These are phyloP conservation scores for Cataglyphis rosenhaueri DNA, from an alignment of 2,888 invertebrate genomes.

Conservation along the genomic window DNA sequence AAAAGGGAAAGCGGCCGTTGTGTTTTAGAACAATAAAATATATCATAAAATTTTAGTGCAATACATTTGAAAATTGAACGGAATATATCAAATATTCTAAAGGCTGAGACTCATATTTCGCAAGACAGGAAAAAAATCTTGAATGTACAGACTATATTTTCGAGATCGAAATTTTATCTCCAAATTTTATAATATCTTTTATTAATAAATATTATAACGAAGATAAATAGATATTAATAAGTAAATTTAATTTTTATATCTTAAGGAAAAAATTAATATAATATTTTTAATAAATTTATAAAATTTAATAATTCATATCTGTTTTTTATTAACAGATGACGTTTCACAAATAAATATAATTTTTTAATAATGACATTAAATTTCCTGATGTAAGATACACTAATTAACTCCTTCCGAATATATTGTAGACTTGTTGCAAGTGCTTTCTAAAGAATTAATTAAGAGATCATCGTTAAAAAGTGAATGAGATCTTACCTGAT, in stretches of 20 bases:
- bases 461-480: constrained; percentile 19
- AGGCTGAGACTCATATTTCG: neutral
- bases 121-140: neutral
- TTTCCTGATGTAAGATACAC: neutral
- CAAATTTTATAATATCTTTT: neutral
- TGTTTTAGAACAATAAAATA: constrained; percentile 69
- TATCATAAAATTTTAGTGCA: constrained; percentile 29
- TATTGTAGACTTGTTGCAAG: neutral
- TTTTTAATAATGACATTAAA: neutral
- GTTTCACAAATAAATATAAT: neutral
- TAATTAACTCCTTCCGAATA: neutral
- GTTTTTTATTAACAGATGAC: neutral
- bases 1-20: constrained; percentile 80
- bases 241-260: neutral
- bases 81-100: neutral
- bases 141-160: neutral
- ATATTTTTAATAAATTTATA: neutral
- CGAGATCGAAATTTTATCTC: neutral
- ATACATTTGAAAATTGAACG: constrained; percentile 8
- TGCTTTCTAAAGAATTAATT: neutral
- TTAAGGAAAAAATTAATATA: neutral
- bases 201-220: neutral
- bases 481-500: constrained; percentile 73
- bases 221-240: neutral
- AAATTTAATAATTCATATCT: neutral